Evolutionary conservation across 2,797 vertebrate species (phyloP).

Genomic region (Smutsia temminckii): DNA sequence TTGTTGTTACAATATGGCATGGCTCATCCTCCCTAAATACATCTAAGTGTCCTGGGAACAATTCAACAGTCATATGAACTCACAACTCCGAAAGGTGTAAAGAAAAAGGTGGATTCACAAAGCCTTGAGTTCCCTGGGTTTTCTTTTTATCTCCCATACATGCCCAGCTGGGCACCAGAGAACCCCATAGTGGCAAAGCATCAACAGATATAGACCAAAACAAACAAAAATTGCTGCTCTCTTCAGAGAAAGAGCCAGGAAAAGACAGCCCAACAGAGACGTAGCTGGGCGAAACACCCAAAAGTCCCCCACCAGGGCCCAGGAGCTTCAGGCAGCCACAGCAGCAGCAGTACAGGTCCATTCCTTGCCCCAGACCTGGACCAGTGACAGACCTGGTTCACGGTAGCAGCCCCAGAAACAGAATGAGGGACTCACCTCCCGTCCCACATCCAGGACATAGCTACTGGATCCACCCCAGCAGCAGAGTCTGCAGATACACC

Average conservation of each 20-base stretch:
- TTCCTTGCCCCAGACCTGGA: not conserved
- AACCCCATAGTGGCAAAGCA: not conserved
- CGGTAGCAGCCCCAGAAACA: not conserved
- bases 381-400: not conserved
- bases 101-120: not conserved
- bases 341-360: too few relatives aligned
- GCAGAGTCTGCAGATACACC: too few relatives aligned
- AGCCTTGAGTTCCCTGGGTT: not conserved
- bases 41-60: not conserved
- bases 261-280: not conserved
- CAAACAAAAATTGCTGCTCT: not conserved
- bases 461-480: not conserved
- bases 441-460: accelerated
- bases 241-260: not conserved
- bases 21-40: not conserved
- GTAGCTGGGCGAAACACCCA: too few relatives aligned
- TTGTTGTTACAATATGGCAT: not conserved
- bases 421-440: not conserved
- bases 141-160: not conserved
- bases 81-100: not conserved
- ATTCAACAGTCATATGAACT: not conserved
- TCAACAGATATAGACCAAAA: not conserved
- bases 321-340: accelerated
- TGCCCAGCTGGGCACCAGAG: not conserved
- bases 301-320: accelerated